Base-by-base conservation (phyloP, 1,140 invertebrate genomes). In the Nylanderia fulva region DNA sequence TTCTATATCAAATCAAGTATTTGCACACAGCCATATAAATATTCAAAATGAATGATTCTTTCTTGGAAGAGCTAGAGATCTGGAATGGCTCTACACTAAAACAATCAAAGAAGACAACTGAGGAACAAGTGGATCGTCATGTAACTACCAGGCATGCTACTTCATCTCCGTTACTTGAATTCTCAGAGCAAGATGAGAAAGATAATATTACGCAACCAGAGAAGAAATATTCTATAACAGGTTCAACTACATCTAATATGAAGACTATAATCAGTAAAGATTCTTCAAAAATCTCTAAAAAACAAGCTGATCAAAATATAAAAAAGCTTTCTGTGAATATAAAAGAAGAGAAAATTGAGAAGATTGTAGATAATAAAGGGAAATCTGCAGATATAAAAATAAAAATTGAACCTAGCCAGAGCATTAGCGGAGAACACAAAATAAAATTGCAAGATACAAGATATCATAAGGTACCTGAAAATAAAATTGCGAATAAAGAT, bases 21-120 rank as follows among this genome's bases (percentile, higher is more conserved):
- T 48, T 13, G 66, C 76, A 8, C 54, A 76, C 15, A 11, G 9
- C 33, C n/a, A 76, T 13, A 63, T 63, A 63, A 9, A 36, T 39
- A 56, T 68, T n/a, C 24, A 83, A 66, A n/a, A 94, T 94, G 93
- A 91, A 94, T 77, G 93, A 94, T 72, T 94, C 93, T n/a, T 94
- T 94, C 56, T 84, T 94, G 18, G 91, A 93, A 77, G 93, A 94
- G 0, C 39, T 94, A 24, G 91, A 91, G 45, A 33, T 3, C 3
- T 33, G 29, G 29, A 33, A 33, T 33, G 3, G 29, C 29, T 27
- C 93, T 15, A 77, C 91, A 18, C 71, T 91, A 6, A 88, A 63
- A 18, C 87, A 91, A 8, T 33, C 48, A 15, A 89, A 88, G 39
- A 84, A 42, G 24, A 72, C 24, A 27, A 11, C 11, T 36, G n/a